Conservation (phyloP, 53 echinoderm and acorn worm genomes). For the Zoroaster sp. region DNA sequence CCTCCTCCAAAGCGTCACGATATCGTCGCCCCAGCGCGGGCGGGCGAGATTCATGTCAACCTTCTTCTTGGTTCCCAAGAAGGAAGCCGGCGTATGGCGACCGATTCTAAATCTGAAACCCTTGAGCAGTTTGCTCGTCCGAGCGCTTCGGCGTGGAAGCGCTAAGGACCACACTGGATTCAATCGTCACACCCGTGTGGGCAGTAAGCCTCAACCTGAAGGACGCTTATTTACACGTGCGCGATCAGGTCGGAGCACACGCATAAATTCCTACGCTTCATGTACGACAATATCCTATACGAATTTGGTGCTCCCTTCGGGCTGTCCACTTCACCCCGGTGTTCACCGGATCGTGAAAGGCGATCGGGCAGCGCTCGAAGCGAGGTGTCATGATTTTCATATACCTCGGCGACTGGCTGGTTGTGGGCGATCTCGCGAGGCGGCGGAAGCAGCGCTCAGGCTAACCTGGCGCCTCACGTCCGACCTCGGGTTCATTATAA, state of each 20-base stretch:
- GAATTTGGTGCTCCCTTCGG: background rate
- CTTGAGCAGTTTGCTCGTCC: background rate
- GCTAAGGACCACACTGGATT: background rate
- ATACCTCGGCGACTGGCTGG: background rate
- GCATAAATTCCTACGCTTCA: background rate
- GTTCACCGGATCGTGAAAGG: too few relatives aligned
- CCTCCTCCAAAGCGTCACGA: background rate
- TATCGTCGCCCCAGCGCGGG: too few relatives aligned
- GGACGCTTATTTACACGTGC: too few relatives aligned
- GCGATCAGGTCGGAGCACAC: background rate
- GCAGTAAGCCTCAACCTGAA: background rate
- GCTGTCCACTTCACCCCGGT: background rate
- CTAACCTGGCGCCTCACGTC: background rate
- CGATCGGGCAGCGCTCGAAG: background rate
- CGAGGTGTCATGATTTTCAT: background rate
- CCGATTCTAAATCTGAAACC: background rate
- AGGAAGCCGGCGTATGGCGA: background rate
- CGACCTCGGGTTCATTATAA: background rate
- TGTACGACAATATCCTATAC: background rate
- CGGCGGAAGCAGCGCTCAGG: background rate
- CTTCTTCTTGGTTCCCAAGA: conserved; percentile 1
- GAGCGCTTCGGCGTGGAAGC: background rate
- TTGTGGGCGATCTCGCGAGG: background rate
- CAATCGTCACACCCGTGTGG: background rate
- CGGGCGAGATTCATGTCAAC: background rate